Conservation (phyloP, 2,113 vertebrate species). For the Gadus macrocephalus region DNA sequence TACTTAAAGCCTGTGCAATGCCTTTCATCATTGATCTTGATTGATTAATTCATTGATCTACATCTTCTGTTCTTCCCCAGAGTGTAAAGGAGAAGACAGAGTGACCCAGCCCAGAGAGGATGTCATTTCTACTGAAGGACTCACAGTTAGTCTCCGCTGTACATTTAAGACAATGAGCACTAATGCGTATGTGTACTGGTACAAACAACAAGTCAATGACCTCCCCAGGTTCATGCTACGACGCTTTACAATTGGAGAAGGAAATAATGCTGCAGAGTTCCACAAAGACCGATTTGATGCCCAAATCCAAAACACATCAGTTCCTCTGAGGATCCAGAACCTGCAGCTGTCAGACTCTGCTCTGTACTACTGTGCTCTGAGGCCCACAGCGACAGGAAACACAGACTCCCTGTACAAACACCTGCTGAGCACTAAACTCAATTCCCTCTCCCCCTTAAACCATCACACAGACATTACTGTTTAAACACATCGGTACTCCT, state of each 20-base stretch:
- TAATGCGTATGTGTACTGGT: constrained; percentile 10
- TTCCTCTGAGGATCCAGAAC: too few relatives aligned
- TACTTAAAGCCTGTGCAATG: too few relatives aligned
- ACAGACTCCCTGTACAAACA: not conserved
- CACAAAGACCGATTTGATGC: too few relatives aligned
- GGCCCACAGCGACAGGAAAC: not conserved
- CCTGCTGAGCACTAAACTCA: too few relatives aligned
- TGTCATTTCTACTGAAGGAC: constrained; percentile 19
- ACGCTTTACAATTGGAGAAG: not conserved
- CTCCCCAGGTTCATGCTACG: constrained; percentile 8
- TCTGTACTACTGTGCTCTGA: too few relatives aligned
- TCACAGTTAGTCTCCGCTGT: constrained; percentile 12
- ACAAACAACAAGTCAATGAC: constrained; percentile 4
- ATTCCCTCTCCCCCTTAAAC: too few relatives aligned
- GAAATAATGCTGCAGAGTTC: not conserved
- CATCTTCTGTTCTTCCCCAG: not conserved
- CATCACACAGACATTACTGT: too few relatives aligned
- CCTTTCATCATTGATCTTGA: too few relatives aligned
- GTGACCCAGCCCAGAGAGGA: not conserved
- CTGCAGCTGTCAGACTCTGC: too few relatives aligned
- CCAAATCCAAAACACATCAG: too few relatives aligned
- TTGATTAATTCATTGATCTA: not conserved
- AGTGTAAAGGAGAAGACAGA: too few relatives aligned
- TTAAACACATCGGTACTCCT: too few relatives aligned
- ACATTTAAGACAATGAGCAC: not conserved